Evolutionary conservation across 2,113 vertebrate species (phyloP).

Genomic region (Nothobranchius furzeri): DNA sequence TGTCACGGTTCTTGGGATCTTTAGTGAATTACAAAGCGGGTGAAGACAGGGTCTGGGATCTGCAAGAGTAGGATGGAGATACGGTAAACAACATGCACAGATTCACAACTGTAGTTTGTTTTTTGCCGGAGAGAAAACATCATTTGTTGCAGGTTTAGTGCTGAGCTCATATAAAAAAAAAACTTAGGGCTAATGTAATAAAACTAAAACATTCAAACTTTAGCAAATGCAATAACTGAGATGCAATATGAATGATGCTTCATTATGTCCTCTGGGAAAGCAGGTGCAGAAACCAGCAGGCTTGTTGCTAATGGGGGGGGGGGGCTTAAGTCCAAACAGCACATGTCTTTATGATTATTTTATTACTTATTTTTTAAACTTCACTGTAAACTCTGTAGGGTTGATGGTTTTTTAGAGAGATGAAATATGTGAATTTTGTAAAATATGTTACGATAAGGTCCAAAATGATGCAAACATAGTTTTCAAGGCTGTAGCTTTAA

Average conservation of each 20-base stretch:
- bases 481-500: background rate
- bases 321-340: background rate
- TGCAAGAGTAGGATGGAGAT: constrained; percentile 32
- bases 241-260: background rate
- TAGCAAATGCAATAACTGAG: background rate
- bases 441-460: background rate
- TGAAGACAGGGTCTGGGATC: constrained; percentile 37
- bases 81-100: constrained; percentile 41
- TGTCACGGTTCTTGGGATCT: constrained; percentile 67
- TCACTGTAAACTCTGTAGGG: background rate
- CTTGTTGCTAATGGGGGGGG: background rate
- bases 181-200: background rate
- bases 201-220: constrained; percentile 8
- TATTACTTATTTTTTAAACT: too few relatives aligned
- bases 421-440: background rate
- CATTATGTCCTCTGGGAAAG: background rate
- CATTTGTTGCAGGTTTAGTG: background rate
- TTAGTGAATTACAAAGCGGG: constrained; percentile 59
- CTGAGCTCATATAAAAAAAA: constrained; percentile 6
- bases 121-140: background rate
- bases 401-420: background rate
- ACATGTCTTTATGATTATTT: background rate
- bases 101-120: constrained; percentile 13
- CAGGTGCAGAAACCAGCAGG: background rate
- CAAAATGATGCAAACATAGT: background rate